phyloP scores from a whole-genome alignment of 1,140 invertebrate species.

The Bombus waltoni region DNA sequence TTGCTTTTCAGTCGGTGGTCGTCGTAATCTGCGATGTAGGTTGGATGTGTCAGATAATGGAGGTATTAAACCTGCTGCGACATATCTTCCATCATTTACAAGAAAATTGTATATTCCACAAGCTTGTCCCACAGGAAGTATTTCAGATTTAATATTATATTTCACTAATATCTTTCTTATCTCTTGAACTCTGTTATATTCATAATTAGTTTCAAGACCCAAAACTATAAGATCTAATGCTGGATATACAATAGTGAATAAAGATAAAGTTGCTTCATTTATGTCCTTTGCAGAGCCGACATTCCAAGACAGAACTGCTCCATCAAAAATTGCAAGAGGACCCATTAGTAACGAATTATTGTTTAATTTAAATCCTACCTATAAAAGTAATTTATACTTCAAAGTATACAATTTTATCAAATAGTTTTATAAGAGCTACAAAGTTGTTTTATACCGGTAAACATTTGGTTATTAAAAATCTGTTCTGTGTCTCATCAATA shows the following conservation, averaged over 20 bases:
- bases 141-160: constrained; percentile 87
- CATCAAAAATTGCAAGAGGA: constrained; percentile 92
- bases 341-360: constrained; percentile 91
- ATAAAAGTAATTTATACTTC: constrained; percentile 75
- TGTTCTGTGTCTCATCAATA: constrained; percentile 74
- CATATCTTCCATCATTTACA: constrained; percentile 88
- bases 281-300: constrained; percentile 87
- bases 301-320: constrained; percentile 93
- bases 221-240: constrained; percentile 92
- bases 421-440: not conserved
- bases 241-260: constrained; percentile 92
- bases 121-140: constrained; percentile 89
- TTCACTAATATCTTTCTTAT: constrained; percentile 84
- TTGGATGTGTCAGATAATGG: constrained; percentile 61
- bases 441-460: constrained; percentile 71
- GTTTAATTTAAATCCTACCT: constrained; percentile 92
- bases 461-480: constrained; percentile 87
- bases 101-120: constrained; percentile 93
- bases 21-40: not conserved
- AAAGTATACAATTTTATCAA: not conserved
- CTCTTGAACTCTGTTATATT: constrained; percentile 74
- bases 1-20: accelerated
- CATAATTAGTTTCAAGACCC: constrained; percentile 85
- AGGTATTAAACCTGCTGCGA: constrained; percentile 91
- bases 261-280: constrained; percentile 88